Conservation (phyloP, 2,113 vertebrate species). For the Erythrocebus patas region DNA sequence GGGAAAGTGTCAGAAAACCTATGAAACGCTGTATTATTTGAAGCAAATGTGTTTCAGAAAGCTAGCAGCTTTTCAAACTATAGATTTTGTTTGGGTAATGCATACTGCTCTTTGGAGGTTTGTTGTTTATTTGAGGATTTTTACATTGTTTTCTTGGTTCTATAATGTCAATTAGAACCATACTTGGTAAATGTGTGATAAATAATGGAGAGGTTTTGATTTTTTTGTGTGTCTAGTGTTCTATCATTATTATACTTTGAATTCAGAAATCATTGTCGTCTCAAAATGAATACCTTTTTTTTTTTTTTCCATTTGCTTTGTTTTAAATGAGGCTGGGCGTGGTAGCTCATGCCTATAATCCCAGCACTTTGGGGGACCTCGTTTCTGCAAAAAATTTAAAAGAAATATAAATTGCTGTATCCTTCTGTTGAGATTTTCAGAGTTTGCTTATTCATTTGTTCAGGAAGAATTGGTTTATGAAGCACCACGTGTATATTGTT, state of each 20-base stretch:
- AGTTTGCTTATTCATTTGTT: not conserved
- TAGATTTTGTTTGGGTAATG: not conserved
- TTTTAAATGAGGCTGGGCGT: not conserved
- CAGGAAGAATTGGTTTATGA: not conserved
- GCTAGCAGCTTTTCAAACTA: not conserved
- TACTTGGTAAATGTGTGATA: not conserved
- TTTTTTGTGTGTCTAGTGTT: not conserved
- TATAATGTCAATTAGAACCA: not conserved
- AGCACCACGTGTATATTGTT: not conserved
- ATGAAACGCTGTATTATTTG: not conserved
- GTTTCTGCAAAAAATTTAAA: too few relatives aligned
- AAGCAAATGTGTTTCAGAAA: not conserved
- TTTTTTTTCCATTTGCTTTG: not conserved
- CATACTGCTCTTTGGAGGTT: not conserved
- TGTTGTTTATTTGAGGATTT: not conserved
- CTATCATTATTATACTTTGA: not conserved
- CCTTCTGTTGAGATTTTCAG: not conserved
- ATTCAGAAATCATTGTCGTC: not conserved
- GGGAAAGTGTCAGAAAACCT: not conserved
- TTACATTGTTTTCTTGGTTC: not conserved
- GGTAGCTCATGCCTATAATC: too few relatives aligned
- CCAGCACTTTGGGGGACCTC: too few relatives aligned
- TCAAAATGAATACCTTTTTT: not conserved
- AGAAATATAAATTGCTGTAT: not conserved
- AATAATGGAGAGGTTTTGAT: not conserved